These are phyloP conservation scores for Falco novaeseelandiae DNA, from an alignment of 2,797 vertebrate species.

Conservation along the genomic window DNA sequence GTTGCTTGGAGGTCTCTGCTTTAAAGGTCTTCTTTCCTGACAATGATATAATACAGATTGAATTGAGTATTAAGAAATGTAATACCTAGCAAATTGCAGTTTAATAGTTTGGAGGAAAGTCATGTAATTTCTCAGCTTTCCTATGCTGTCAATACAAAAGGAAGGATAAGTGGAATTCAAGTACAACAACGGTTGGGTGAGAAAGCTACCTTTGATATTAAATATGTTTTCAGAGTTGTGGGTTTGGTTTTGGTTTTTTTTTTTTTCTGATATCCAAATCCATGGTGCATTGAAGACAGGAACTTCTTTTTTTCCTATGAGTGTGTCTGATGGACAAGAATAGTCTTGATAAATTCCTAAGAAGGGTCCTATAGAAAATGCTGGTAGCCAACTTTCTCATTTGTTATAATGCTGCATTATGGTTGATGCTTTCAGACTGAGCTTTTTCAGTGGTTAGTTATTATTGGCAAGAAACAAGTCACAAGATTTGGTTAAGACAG, in stretches of 20 bases:
- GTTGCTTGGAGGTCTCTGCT: not conserved
- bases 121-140: not conserved
- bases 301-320: not conserved
- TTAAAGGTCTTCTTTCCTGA: not conserved
- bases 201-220: not conserved
- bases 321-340: not conserved
- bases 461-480: not conserved
- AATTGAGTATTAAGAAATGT: not conserved
- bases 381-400: not conserved
- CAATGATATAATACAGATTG: not conserved
- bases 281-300: not conserved
- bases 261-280: not conserved
- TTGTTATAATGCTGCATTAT: not conserved
- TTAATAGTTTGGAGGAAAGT: not conserved
- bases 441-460: not conserved
- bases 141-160: not conserved
- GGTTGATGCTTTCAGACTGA: not conserved
- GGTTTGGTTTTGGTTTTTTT: not conserved
- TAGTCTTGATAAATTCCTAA: not conserved
- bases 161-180: not conserved
- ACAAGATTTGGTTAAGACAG: not conserved
- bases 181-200: not conserved
- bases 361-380: not conserved
- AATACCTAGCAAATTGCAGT: not conserved
- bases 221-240: not conserved